Evolutionary conservation across 2,797 vertebrate genomes (phyloP).

Genomic region (Rhadinocentrus ornatus): DNA sequence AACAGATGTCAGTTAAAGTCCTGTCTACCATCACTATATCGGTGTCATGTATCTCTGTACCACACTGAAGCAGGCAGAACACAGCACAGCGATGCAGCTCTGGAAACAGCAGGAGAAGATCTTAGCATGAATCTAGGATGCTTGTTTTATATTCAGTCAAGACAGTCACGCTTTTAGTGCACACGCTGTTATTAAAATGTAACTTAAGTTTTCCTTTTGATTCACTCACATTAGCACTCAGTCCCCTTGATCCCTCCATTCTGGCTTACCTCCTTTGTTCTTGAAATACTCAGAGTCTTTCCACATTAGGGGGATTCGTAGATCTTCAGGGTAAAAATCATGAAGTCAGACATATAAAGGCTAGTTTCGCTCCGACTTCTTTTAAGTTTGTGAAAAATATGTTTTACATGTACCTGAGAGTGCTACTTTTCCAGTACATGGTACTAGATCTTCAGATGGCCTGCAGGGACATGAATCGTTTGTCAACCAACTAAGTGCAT

Average conservation of each 20-base stretch:
- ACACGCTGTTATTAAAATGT: neutral
- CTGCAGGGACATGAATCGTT: slow-evolving; percentile 58
- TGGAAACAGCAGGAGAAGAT: slow-evolving; percentile 38
- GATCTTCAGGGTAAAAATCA: slow-evolving; percentile 71
- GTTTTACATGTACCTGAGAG: slow-evolving; percentile 82
- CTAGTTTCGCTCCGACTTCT: neutral
- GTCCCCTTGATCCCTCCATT: neutral
- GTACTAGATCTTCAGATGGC: slow-evolving; percentile 77
- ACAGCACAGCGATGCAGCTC: slow-evolving; percentile 90
- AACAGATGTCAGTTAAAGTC: slow-evolving; percentile 90
- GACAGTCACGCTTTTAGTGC: neutral
- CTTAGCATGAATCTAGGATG: neutral
- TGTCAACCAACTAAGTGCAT: neutral
- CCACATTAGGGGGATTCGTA: slow-evolving; percentile 93
- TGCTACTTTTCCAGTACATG: slow-evolving; percentile 84
- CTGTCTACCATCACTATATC: slow-evolving; percentile 89
- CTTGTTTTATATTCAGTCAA: neutral
- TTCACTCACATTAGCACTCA: neutral
- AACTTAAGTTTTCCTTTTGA: neutral
- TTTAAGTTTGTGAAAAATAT: neutral
- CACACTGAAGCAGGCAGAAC: slow-evolving; percentile 89
- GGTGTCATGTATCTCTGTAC: slow-evolving; percentile 86
- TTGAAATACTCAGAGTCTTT: slow-evolving; percentile 93
- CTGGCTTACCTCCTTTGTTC: slow-evolving; percentile 89
- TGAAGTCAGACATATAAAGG: neutral